Evolutionary conservation across 92 coral and sea anemone species (phyloP), one percentile per base, ranked within the genome.

Genomic region (Palythoa grandiflora): DNA sequence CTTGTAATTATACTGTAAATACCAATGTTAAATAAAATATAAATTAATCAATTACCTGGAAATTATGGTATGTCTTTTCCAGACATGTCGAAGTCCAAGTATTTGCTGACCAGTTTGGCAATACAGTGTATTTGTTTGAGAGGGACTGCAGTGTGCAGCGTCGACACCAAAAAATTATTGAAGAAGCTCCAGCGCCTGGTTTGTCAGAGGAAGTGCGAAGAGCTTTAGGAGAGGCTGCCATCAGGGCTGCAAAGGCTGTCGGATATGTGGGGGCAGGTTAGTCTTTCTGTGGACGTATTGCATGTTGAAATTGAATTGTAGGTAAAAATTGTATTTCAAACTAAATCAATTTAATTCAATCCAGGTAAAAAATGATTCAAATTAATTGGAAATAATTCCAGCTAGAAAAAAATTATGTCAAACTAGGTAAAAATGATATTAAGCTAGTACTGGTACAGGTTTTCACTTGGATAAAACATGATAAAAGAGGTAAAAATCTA

Each of bases 31-130:
- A n/a, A n/a, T n/a, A n/a, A n/a, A 44, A 8, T 1, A 4, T 0
- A 1, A 5, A 44, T 2, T 44, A 44, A 0, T 44, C 1, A 63
- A 3, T 3, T 21, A 17, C 19, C 35, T 17, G 11, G 2, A 17
- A 63, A 8, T 63, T 63, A 16, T 63, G 68, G 19, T 17, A n/a
- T 63, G 21, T 17, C 20, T 63, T 63, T 63, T 47, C 40, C 51
- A 97, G 99, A 61, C 99, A 97, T 90, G 98, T 97, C 17, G 99
- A 97, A 78, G 99, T 97, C 14, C 99, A 97, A 84, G 98, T 97
- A 52, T 97, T 97, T 95, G 99, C 94, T 1, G 99, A 97, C 84
- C 89, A 88, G 37, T 87, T 89, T 50, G 99, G 99, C 51, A 97
- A 97, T 80, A 93, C 98, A 37, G 99, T 97, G 20, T 97, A 97